Evolutionary conservation across 2,888 invertebrate species (phyloP), one percentile per base, ranked within the genome.

Genomic region (Rhagium mordax): DNA sequence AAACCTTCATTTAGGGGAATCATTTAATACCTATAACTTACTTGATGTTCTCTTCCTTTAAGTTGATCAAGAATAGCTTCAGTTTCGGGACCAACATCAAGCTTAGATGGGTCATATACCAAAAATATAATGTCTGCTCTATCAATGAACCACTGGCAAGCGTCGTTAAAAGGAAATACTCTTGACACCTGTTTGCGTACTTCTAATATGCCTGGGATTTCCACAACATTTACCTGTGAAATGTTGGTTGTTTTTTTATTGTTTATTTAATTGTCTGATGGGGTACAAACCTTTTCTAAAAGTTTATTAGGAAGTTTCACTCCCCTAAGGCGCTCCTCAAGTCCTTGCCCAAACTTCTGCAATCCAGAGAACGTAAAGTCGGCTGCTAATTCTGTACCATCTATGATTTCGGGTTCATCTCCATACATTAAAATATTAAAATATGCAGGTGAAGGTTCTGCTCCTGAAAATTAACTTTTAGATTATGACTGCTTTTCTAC

Each of bases 61-160:
- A 98, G 92, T 88, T 97, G 97, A 88, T 97, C 97, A 81, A 98
- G 92, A 85, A 98, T 96, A 74, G 96, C 96, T 90, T 98, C 97
- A 69, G 98, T 95, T 89, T 98, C 97, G 76, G 96, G 95, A 70
- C 98, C 98, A 76, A 97, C 97, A 87, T 98, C 98, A 81, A 98
- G 91, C 89, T 98, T 98, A 41, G 96, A 95, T 74, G 98, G 97
- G 89, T 98, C 98, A 87, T 98, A 98, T 33, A 98, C 95, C 71
- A 98, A 91, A 89, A 98, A 97, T 86, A 98, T 97, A 81, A 98
- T 95, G 87, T 98, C 97, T 21, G 98, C 97, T 75, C 97, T 92
- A 88, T 98, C 97, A 84, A 98, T 97, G 89, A 98, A 98, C 98
- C 98, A 98, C 88, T 97, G 97, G 86, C 97, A 97, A 61, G 97